A percentile compares a stretch with the other conserved stretches of the same genome.
These are phyloP conservation scores for Synanthedon formicaeformis DNA, from an alignment of 2,888 invertebrate species.

Conservation along the genomic window DNA sequence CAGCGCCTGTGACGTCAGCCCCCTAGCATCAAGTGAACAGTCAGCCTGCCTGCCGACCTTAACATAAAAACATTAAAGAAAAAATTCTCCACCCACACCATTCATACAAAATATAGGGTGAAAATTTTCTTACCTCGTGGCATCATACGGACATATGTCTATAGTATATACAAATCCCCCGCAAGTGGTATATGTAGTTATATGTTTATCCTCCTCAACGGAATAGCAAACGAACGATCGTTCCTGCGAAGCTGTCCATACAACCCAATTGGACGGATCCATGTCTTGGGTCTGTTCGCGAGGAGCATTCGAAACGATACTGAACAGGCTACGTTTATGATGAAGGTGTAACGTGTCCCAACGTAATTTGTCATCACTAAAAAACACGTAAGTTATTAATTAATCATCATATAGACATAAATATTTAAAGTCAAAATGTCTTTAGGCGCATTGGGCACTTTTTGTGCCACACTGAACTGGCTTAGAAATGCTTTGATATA, in stretches of 20 bases:
- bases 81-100: too few species aligned
- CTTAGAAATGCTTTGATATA: too few species aligned
- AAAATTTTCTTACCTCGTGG: constrained; percentile 62
- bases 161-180: constrained; percentile 76
- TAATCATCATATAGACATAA: not conserved
- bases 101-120: too few species aligned
- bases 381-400: constrained; percentile 11
- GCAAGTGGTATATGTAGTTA: constrained; percentile 65
- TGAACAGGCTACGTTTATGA: constrained; percentile 74
- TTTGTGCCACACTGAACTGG: too few species aligned
- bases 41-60: too few species aligned
- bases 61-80: too few species aligned
- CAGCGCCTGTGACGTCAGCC: too few species aligned
- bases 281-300: constrained; percentile 18
- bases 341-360: constrained; percentile 45
- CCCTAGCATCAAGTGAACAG: too few species aligned
- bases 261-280: constrained; percentile 23
- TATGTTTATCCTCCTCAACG: constrained; percentile 32
- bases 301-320: constrained; percentile 63
- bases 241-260: constrained; percentile 75
- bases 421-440: not conserved
- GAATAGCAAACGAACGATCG: constrained; percentile 66
- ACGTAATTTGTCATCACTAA: constrained; percentile 40
- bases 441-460: too few species aligned
- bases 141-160: constrained; percentile 76